Evolutionary conservation across 2,888 invertebrate genomes (phyloP).

Genomic region (Psylliodes chrysocephalus): DNA sequence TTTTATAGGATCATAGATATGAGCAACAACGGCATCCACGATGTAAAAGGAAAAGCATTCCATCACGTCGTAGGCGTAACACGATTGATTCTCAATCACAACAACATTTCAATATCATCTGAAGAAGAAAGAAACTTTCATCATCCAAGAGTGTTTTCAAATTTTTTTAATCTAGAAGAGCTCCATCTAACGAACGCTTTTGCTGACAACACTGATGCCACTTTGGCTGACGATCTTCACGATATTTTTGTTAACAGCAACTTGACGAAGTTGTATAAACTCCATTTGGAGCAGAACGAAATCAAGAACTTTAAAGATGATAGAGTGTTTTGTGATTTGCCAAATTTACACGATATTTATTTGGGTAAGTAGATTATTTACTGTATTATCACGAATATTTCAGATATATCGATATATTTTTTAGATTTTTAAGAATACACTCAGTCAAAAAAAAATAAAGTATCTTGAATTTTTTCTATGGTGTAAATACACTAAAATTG

Average conservation of each 20-base stretch:
- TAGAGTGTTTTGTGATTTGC: constrained; percentile 77
- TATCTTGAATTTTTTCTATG: too few relatives aligned
- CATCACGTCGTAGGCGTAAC: constrained; percentile 78
- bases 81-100: constrained; percentile 76
- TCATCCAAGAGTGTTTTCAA: constrained; percentile 76
- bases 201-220: constrained; percentile 71
- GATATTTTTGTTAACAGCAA: constrained; percentile 78
- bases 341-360: constrained; percentile 74
- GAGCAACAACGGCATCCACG: constrained; percentile 77
- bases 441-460: too few relatives aligned
- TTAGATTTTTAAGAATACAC: too few relatives aligned
- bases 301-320: constrained; percentile 73
- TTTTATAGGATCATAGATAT: constrained; percentile 75
- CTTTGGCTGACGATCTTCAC: constrained; percentile 74
- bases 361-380: constrained; percentile 65
- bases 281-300: constrained; percentile 82
- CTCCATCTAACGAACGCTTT: constrained; percentile 80
- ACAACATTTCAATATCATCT: constrained; percentile 72
- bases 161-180: constrained; percentile 74
- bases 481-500: too few relatives aligned
- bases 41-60: constrained; percentile 78
- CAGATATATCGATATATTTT: too few relatives aligned
- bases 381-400: too few relatives aligned
- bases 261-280: constrained; percentile 72
- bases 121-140: constrained; percentile 69